Conservation (phyloP, 64 coral and sea anemone genomes). For the Dendrophyllia cribrosa region DNA sequence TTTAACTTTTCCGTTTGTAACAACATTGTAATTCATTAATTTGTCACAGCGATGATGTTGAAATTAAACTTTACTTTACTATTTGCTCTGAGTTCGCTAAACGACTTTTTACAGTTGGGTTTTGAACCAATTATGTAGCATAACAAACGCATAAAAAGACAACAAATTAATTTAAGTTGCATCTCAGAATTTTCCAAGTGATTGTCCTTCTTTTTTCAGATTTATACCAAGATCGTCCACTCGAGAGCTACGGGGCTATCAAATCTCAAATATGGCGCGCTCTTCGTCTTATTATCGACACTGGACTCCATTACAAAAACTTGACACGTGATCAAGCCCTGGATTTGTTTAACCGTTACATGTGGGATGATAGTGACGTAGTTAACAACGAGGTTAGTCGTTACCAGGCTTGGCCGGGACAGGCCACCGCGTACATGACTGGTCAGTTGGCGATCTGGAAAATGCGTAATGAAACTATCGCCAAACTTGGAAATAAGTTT, state of each 20-base stretch:
- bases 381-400: conserved; percentile 36
- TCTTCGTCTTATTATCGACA: conserved; percentile 58
- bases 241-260: conserved; percentile 36
- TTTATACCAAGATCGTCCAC: conserved; percentile 34
- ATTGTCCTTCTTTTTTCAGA: background rate
- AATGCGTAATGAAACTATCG: conserved; percentile 48
- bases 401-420: conserved; percentile 65
- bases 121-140: too few species aligned
- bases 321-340: conserved; percentile 63
- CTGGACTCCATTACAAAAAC: conserved; percentile 49
- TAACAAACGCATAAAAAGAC: too few species aligned
- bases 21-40: too few species aligned
- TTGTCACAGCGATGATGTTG: too few species aligned
- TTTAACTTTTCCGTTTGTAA: too few species aligned
- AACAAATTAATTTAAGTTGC: too few species aligned
- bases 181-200: too few species aligned
- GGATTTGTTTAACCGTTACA: conserved; percentile 28
- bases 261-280: conserved; percentile 69
- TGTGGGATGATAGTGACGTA: conserved; percentile 66
- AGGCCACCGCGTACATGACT: conserved; percentile 65
- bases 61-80: too few species aligned
- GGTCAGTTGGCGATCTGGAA: conserved; percentile 54
- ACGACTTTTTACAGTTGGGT: too few species aligned
- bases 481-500: conserved; percentile 14
- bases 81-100: too few species aligned